phyloP scores from a whole-genome alignment of 2,797 vertebrate species.

The Phaenicophaeus curvirostris region DNA sequence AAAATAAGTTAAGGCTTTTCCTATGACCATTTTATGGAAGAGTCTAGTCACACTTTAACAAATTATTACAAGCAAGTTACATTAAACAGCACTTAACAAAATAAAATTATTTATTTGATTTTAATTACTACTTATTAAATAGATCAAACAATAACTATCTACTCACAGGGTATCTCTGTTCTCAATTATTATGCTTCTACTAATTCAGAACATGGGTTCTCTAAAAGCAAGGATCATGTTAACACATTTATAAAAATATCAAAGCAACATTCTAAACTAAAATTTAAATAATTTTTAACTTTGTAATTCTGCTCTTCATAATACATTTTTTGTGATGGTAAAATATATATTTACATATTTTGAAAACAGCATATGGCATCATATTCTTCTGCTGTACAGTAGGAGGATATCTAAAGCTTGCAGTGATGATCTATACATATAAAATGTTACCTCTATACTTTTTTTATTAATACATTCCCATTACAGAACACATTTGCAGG shows the following conservation, averaged over 20 bases:
- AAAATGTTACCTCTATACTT: not conserved
- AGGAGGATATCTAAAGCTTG: not conserved
- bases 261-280: not conserved
- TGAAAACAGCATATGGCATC: not conserved
- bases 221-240: accelerated
- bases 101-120: not conserved
- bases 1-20: not conserved
- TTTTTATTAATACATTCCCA: not conserved
- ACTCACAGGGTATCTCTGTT: not conserved
- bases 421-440: not conserved
- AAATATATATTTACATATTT: not conserved
- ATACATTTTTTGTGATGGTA: not conserved
- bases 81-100: not conserved
- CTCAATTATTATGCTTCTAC: not conserved
- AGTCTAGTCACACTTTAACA: not conserved
- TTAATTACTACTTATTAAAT: not conserved
- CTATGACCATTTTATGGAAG: not conserved
- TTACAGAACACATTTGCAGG: not conserved
- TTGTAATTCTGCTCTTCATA: not conserved
- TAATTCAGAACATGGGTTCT: not conserved
- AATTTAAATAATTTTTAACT: not conserved
- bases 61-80: not conserved
- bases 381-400: not conserved
- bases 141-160: not conserved
- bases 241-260: not conserved